These are phyloP conservation scores for Aythya baeri DNA, from an alignment of 2,113 vertebrate species.

Conservation along the genomic window DNA sequence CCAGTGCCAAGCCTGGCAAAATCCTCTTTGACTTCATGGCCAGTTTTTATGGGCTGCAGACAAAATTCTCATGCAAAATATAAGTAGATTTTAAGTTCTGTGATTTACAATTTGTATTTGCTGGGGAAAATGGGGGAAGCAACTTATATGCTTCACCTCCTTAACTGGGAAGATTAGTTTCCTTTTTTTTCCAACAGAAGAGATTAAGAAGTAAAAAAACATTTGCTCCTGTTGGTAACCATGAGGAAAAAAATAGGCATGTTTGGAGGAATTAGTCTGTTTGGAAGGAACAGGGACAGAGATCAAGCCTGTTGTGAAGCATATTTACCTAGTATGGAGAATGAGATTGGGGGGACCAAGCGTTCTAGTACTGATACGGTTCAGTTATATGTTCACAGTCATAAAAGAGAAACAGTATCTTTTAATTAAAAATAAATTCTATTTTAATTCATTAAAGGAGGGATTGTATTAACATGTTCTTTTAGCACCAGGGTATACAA, in stretches of 20 bases:
- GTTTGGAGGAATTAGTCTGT: not conserved
- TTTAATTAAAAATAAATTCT: not conserved
- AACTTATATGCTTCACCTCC: not conserved
- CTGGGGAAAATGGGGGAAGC: not conserved
- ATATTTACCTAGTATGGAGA: not conserved
- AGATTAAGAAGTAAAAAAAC: not conserved
- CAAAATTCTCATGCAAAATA: not conserved
- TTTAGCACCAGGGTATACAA: not conserved
- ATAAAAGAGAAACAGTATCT: not conserved
- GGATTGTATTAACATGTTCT: not conserved
- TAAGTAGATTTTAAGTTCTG: constrained; percentile 26
- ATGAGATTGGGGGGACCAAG: not conserved
- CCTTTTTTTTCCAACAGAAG: not conserved
- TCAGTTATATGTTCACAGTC: not conserved
- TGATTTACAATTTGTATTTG: constrained; percentile 11
- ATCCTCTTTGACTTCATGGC: not conserved
- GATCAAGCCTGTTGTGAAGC: not conserved
- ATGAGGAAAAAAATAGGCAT: not conserved
- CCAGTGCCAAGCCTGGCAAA: not conserved
- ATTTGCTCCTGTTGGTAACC: not conserved
- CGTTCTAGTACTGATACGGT: not conserved
- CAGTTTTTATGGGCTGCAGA: not conserved
- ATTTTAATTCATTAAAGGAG: not conserved
- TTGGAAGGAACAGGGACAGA: not conserved
- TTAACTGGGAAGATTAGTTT: not conserved